phyloP scores from a whole-genome alignment of 2,797 vertebrate species.

The Danio albolineatus region DNA sequence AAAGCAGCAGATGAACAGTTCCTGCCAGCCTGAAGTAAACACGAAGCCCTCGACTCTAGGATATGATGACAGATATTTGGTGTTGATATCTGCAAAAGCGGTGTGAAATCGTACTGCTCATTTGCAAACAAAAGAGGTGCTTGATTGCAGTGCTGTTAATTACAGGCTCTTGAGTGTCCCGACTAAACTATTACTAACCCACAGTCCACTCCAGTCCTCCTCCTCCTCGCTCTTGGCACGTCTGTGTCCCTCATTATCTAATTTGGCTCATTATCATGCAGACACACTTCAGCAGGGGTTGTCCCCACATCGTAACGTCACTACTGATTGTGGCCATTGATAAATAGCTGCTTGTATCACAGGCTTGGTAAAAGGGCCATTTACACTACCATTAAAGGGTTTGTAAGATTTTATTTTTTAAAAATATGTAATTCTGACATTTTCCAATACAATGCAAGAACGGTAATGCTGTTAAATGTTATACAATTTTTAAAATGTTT shows the following conservation, averaged over 20 bases:
- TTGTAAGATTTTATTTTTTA: not conserved
- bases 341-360: conserved; percentile 39
- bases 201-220: conserved; percentile 47
- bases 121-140: conserved; percentile 53
- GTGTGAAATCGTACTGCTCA: conserved; percentile 36
- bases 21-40: not conserved
- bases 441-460: not conserved
- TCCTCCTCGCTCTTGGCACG: conserved; percentile 45
- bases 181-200: conserved; percentile 65
- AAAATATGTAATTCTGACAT: not conserved
- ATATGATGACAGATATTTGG: conserved; percentile 28
- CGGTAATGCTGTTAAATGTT: not conserved
- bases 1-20: conserved; percentile 2
- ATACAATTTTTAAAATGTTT: no score
- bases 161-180: conserved; percentile 57
- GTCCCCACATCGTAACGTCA: conserved; percentile 55
- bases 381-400: not conserved
- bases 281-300: conserved; percentile 57
- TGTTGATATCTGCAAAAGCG: conserved; percentile 43
- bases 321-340: conserved; percentile 55
- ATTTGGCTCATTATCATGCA: conserved; percentile 65
- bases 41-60: not conserved
- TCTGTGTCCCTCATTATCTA: conserved; percentile 59
- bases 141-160: conserved; percentile 63
- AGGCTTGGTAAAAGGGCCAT: not conserved